Conservation (phyloP, 2,797 vertebrate species). For the Schizothorax lantsangensis region DNA sequence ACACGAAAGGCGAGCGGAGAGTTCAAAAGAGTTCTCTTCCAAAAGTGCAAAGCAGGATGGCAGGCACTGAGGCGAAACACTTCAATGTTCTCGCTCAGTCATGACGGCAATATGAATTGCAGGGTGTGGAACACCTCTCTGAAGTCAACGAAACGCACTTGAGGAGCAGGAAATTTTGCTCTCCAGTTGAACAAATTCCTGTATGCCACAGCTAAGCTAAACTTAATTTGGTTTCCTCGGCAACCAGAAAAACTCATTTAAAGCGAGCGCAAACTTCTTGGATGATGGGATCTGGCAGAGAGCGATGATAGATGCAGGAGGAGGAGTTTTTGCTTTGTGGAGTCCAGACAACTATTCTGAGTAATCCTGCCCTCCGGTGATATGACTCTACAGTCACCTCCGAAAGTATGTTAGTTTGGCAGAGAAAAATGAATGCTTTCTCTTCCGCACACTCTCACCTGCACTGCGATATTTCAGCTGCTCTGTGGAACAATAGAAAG, state of each 20-base stretch:
- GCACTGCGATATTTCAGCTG: slow-evolving; percentile 21
- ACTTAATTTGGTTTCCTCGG: slow-evolving; percentile 59
- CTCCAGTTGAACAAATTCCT: slow-evolving; percentile 48
- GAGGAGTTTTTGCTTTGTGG: slow-evolving; percentile 55
- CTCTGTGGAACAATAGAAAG: slow-evolving; percentile 4
- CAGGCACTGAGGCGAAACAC: slow-evolving; percentile 28
- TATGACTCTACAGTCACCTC: slow-evolving; percentile 55
- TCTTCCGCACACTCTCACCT: slow-evolving; percentile 22
- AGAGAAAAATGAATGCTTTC: slow-evolving; percentile 52
- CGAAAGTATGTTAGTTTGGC: slow-evolving; percentile 54
- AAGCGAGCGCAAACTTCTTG: slow-evolving; percentile 53
- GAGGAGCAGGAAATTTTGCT: slow-evolving; percentile 21
- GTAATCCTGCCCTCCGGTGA: slow-evolving; percentile 56
- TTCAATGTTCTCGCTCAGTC: slow-evolving; percentile 42
- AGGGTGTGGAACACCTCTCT: slow-evolving; percentile 49
- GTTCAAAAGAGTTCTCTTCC: slow-evolving; percentile 39
- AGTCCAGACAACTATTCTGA: slow-evolving; percentile 55
- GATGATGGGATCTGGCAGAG: slow-evolving; percentile 56
- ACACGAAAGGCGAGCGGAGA: slow-evolving; percentile 7
- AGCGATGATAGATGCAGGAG: slow-evolving; percentile 54
- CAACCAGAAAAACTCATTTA: slow-evolving; percentile 62
- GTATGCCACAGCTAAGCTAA: slow-evolving; percentile 49
- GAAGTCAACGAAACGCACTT: slow-evolving; percentile 36
- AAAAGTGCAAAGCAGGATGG: slow-evolving; percentile 23
- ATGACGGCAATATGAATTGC: slow-evolving; percentile 43